These are phyloP conservation scores for Meloidogyne floridensis DNA, from an alignment of 1,140 invertebrate genomes.

Conservation along the genomic window DNA sequence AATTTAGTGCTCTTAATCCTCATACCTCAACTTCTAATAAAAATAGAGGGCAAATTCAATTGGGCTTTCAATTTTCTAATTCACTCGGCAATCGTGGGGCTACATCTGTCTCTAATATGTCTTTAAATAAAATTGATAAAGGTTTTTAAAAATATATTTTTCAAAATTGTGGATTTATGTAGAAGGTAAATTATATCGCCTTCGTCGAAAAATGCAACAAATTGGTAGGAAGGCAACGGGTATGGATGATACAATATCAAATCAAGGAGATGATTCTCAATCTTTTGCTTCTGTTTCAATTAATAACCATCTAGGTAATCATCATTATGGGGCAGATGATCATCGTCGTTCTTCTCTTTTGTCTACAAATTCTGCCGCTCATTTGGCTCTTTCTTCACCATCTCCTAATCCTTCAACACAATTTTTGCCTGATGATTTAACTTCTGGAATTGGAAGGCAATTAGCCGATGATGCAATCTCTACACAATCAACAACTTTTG, in stretches of 20 bases:
- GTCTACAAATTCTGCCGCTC: conserved; percentile 32
- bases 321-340: not conserved
- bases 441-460: not conserved
- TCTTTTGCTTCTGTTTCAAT: conserved; percentile 45
- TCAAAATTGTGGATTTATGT: not conserved
- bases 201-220: conserved; percentile 48
- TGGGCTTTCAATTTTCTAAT: conserved; percentile 45
- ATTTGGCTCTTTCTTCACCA: conserved; percentile 46
- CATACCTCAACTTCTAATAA: conserved; percentile 12
- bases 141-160: conserved; percentile 22
- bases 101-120: conserved; percentile 44
- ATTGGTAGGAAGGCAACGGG: conserved; percentile 30
- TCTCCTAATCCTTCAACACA: conserved; percentile 30
- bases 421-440: conserved; percentile 11
- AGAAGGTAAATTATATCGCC: conserved; percentile 50
- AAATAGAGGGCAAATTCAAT: conserved; percentile 37
- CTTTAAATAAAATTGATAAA: conserved; percentile 50
- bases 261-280: conserved; percentile 31
- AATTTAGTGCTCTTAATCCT: not conserved
- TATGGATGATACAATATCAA: not conserved
- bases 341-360: conserved; percentile 24
- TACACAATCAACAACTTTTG: not conserved
- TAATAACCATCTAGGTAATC: not conserved
- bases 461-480: not conserved
- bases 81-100: not conserved